Conservation (phyloP, 2,888 invertebrate species). For the Spodoptera littoralis region DNA sequence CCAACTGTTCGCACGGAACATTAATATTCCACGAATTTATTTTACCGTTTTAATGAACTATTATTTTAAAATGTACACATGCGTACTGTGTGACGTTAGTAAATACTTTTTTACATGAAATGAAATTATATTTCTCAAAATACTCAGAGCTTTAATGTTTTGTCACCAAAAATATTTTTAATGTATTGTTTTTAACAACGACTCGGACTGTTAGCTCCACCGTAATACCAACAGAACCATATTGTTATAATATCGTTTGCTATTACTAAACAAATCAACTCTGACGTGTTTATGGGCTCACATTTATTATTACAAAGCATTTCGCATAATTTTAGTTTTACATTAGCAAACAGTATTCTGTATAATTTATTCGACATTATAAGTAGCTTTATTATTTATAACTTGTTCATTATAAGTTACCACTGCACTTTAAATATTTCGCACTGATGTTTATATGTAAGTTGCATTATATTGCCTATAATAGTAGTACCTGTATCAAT, state of each 20-base stretch:
- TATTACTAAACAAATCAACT: constrained; percentile 31
- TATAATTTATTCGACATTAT: constrained; percentile 52
- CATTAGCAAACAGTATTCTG: constrained; percentile 57
- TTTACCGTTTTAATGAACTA: too few relatives aligned
- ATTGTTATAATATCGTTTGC: constrained; percentile 19
- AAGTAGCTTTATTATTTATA: constrained; percentile 42
- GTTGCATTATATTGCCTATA: constrained; percentile 34
- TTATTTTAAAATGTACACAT: too few relatives aligned
- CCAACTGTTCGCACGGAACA: too few relatives aligned
- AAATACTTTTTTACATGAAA: too few relatives aligned
- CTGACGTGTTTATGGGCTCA: constrained; percentile 44
- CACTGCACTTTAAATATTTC: constrained; percentile 48
- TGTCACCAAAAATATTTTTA: constrained; percentile 25
- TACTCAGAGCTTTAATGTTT: constrained; percentile 26
- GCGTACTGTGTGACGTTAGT: too few relatives aligned
- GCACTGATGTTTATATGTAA: constrained; percentile 42
- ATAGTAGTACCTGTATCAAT: constrained; percentile 40
- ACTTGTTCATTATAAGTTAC: constrained; percentile 53
- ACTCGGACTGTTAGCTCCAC: constrained; percentile 29
- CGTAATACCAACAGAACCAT: constrained; percentile 17
- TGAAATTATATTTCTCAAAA: too few relatives aligned
- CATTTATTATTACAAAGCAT: constrained; percentile 41
- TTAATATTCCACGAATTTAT: too few relatives aligned
- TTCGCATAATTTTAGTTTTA: constrained; percentile 56
- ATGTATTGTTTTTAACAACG: constrained; percentile 9